phyloP scores from a whole-genome alignment of 2,888 invertebrate genomes.

The Meiosimyza decipiens region DNA sequence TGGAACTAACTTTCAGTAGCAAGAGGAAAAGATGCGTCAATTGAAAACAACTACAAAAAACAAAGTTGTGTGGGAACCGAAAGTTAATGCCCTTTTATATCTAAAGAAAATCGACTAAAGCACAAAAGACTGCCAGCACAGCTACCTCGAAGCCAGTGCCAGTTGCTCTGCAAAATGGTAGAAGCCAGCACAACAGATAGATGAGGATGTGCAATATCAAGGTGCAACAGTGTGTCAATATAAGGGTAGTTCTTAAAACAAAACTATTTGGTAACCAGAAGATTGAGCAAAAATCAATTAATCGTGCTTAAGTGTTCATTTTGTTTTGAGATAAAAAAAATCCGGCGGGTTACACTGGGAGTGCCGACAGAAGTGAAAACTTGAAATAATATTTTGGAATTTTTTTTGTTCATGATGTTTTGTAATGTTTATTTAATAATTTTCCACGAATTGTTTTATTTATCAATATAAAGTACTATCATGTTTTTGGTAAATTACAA shows the following conservation, averaged over 20 bases:
- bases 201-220: constrained; percentile 71
- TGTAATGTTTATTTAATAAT: too few relatives aligned
- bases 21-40: constrained; percentile 80
- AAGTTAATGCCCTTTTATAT: constrained; percentile 78
- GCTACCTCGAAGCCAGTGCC: constrained; percentile 17
- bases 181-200: constrained; percentile 59
- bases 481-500: too few relatives aligned
- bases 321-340: constrained; percentile 69
- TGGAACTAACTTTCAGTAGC: too few relatives aligned
- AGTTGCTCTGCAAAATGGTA: constrained; percentile 38
- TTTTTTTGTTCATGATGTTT: too few relatives aligned
- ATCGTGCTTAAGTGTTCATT: constrained; percentile 63
- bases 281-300: constrained; percentile 80
- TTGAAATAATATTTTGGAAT: too few relatives aligned
- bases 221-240: constrained; percentile 81
- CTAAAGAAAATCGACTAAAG: constrained; percentile 74
- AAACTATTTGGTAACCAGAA: constrained; percentile 82
- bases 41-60: constrained; percentile 81
- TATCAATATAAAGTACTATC: too few relatives aligned
- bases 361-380: too few relatives aligned
- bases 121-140: constrained; percentile 48
- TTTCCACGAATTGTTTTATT: too few relatives aligned
- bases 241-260: constrained; percentile 81
- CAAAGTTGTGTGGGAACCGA: constrained; percentile 81
- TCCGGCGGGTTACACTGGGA: too few relatives aligned